These are phyloP conservation scores for Ametastegia equiseti DNA, from an alignment of 2,888 invertebrate species.

Conservation along the genomic window DNA sequence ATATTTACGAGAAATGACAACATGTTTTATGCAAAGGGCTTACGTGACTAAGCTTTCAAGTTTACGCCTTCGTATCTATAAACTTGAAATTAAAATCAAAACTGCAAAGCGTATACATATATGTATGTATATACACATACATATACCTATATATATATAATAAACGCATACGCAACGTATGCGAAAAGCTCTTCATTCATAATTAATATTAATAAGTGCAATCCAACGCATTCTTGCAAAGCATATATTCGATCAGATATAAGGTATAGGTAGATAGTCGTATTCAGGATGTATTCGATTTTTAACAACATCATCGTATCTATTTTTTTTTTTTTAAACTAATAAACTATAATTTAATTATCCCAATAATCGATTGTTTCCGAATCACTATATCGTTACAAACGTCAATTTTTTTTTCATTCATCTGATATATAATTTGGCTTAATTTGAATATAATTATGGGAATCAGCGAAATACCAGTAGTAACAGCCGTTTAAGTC, in stretches of 20 bases:
- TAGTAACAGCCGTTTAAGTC: background rate
- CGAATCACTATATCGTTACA: background rate
- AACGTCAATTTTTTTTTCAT: background rate
- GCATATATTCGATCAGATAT: too few species aligned
- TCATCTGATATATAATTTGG: background rate
- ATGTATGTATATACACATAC: background rate
- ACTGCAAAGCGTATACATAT: background rate
- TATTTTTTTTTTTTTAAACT: too few species aligned
- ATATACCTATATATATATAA: too few species aligned
- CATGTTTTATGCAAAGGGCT: conserved; percentile 11
- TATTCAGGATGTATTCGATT: too few species aligned
- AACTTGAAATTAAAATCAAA: background rate
- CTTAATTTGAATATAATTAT: background rate
- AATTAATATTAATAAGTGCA: too few species aligned
- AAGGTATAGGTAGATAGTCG: too few species aligned
- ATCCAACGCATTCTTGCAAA: too few species aligned
- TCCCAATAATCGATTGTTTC: background rate
- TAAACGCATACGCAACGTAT: too few species aligned
- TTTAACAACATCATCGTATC: too few species aligned
- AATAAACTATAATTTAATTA: background rate
- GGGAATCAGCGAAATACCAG: too few species aligned
- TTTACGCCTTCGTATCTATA: background rate
- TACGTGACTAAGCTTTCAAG: background rate
- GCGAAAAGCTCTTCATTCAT: too few species aligned
- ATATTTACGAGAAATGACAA: conserved; percentile 12